phyloP scores from a whole-genome alignment of 1,140 invertebrate genomes.

The Monochamus saltuarius region DNA sequence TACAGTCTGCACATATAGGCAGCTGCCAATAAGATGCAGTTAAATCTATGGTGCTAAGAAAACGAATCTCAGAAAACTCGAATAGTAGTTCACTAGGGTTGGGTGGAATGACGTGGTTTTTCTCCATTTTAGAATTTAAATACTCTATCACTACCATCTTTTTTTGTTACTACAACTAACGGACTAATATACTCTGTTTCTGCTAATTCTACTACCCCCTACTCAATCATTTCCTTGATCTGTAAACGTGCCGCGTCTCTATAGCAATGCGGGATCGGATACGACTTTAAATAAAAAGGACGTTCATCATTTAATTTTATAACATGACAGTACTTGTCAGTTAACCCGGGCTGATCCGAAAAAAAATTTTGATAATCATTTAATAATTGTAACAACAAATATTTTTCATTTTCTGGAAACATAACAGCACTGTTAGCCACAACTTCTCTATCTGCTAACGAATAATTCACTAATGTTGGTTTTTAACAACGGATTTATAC shows the following conservation, averaged over 20 bases:
- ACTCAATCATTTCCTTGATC: constrained; percentile 13
- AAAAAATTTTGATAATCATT: background rate
- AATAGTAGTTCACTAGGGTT: constrained; percentile 9
- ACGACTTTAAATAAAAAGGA: background rate
- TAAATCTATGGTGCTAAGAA: constrained; percentile 8
- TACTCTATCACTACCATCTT: constrained; percentile 2
- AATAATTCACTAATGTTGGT: background rate
- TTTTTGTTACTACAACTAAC: constrained; percentile 7
- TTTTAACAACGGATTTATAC: background rate
- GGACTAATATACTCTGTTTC: constrained; percentile 14
- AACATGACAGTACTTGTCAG: background rate
- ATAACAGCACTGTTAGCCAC: background rate
- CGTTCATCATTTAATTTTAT: background rate
- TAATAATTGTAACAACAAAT: background rate
- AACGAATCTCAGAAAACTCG: background rate
- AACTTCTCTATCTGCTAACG: background rate
- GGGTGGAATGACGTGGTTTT: constrained; percentile 2
- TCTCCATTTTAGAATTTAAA: constrained; percentile 4
- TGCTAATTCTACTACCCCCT: background rate
- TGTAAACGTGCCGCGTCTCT: background rate
- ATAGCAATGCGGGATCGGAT: constrained; percentile 2
- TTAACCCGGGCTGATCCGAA: background rate
- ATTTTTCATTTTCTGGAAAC: background rate
- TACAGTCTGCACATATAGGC: background rate
- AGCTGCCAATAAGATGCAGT: constrained; percentile 13